These are phyloP conservation scores for Diorhabda carinulata DNA, from an alignment of 1,140 invertebrate species.

Conservation along the genomic window DNA sequence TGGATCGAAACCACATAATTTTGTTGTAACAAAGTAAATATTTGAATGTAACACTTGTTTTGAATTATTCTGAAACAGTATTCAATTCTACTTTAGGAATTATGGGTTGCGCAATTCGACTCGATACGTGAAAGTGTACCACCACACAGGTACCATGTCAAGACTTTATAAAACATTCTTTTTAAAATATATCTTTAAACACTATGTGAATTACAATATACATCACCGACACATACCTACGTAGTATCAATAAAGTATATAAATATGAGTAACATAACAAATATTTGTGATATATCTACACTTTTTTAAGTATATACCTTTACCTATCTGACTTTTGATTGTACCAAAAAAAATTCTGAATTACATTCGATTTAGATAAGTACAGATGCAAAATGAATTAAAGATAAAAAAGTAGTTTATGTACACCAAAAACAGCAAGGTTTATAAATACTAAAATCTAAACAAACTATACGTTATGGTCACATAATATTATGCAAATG, in stretches of 20 bases:
- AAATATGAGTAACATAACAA: too few species aligned
- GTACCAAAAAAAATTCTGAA: too few species aligned
- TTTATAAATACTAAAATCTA: background rate
- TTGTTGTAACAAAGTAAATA: background rate
- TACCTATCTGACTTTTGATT: too few species aligned
- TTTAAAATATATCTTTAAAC: background rate
- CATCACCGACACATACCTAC: background rate
- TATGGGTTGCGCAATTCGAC: background rate
- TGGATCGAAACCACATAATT: slow-evolving; percentile 19
- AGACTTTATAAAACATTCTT: background rate
- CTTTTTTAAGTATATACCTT: too few species aligned
- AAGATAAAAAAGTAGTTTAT: background rate
- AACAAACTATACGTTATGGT: background rate
- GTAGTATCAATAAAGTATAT: background rate
- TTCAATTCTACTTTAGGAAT: background rate
- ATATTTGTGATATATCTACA: too few species aligned
- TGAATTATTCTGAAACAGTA: background rate
- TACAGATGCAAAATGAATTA: background rate
- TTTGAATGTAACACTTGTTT: background rate
- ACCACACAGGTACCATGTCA: background rate
- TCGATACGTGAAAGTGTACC: background rate
- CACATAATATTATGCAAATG: background rate
- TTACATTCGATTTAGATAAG: too few species aligned
- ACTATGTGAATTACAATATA: background rate
- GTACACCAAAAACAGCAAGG: background rate